These are phyloP conservation scores for Timema podura DNA, from an alignment of 2,888 invertebrate species.

Conservation along the genomic window DNA sequence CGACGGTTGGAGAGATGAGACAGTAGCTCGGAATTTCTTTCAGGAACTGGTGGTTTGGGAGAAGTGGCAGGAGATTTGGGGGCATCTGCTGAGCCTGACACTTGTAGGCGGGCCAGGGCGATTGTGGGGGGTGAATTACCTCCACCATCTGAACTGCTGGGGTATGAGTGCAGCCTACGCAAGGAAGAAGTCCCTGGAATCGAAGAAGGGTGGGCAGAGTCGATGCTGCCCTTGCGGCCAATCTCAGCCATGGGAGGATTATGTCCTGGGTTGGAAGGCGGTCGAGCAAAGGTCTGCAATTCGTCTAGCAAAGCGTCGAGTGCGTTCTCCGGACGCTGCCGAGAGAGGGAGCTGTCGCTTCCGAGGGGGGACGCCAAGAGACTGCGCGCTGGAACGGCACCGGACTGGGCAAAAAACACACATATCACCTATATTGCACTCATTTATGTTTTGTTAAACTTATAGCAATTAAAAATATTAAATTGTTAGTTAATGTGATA, in stretches of 20 bases:
- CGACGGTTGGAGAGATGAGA: constrained; percentile 68
- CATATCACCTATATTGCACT: constrained; percentile 18
- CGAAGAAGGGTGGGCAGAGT: constrained; percentile 45
- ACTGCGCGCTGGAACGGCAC: constrained; percentile 50
- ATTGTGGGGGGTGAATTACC: constrained; percentile 73
- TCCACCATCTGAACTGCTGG: constrained; percentile 73
- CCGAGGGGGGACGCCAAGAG: constrained; percentile 57
- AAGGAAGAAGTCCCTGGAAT: constrained; percentile 49
- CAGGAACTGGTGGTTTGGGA: constrained; percentile 75
- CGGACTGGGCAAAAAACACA: constrained; percentile 34
- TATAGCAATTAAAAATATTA: too few relatives aligned
- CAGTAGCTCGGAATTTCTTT: constrained; percentile 72
- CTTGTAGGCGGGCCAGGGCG: constrained; percentile 48
- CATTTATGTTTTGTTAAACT: background rate
- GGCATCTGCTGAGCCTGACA: constrained; percentile 41
- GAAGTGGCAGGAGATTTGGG: constrained; percentile 35
- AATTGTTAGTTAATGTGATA: too few relatives aligned
- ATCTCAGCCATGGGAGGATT: constrained; percentile 52
- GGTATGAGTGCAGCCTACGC: constrained; percentile 77
- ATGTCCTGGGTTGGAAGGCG: constrained; percentile 42
- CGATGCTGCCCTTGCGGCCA: constrained; percentile 53
- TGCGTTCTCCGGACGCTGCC: constrained; percentile 85
- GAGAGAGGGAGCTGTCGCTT: constrained; percentile 39
- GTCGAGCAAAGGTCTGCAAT: constrained; percentile 83
- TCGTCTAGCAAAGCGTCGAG: constrained; percentile 96